A percentile compares a stretch with the other conserved stretches of the same genome.
phyloP scores from a whole-genome alignment of 2,797 vertebrate species.

The Pachyuromys duprasi region DNA sequence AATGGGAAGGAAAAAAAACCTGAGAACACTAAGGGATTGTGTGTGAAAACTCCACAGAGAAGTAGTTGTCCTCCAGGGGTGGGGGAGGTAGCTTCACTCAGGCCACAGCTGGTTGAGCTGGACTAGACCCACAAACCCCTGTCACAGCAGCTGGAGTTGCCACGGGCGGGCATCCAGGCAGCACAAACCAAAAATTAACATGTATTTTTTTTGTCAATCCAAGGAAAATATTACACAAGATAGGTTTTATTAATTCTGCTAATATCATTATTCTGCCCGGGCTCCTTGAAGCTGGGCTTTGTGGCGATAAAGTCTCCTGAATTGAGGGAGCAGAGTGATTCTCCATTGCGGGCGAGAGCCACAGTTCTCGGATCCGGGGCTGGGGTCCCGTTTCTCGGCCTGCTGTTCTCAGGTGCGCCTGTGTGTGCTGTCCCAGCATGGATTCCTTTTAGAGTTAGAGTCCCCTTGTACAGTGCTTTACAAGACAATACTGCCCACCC shows the following conservation, averaged over 20 bases:
- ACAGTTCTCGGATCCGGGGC: conserved; percentile 51
- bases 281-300: conserved; percentile 74
- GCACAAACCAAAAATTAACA: conserved; percentile 62
- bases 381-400: not conserved
- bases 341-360: not conserved
- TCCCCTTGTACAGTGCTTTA: not conserved
- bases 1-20: not conserved
- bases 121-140: rapidly evolving
- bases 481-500: rapidly evolving
- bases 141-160: not conserved
- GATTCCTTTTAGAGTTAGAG: not conserved
- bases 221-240: conserved; percentile 78
- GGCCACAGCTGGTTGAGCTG: not conserved
- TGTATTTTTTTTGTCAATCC: conserved; percentile 64
- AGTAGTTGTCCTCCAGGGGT: not conserved
- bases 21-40: not conserved
- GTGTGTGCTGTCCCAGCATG: rapidly evolving
- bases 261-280: conserved; percentile 80
- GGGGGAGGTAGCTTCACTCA: not conserved
- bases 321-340: conserved; percentile 68
- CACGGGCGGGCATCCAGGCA: not conserved
- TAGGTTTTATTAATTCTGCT: conserved; percentile 77
- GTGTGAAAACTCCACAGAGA: not conserved
- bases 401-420: rapidly evolving
- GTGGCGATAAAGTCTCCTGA: conserved; percentile 62